These are phyloP conservation scores for Corythaeola cristata DNA, from an alignment of 2,113 vertebrate species.

Conservation along the genomic window DNA sequence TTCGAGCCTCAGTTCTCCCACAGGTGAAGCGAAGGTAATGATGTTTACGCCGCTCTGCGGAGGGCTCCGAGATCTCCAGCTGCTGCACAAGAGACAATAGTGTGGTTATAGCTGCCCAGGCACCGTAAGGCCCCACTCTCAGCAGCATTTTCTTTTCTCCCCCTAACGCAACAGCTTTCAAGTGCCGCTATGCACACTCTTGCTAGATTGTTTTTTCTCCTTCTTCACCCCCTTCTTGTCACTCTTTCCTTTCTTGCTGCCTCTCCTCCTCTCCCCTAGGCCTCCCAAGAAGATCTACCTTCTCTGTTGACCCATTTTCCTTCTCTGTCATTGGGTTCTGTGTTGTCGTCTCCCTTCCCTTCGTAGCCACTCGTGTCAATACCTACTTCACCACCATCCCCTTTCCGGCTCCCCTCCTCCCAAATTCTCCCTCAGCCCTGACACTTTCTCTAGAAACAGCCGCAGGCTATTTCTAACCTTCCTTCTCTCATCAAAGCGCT, in stretches of 20 bases:
- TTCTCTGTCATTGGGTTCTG: neutral
- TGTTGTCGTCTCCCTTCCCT: neutral
- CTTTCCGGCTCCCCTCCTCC: neutral
- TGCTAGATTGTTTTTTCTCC: neutral
- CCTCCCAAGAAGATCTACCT: neutral
- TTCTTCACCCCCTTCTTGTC: neutral
- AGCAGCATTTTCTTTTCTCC: neutral
- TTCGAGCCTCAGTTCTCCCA: neutral
- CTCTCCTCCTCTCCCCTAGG: neutral
- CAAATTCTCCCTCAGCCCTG: neutral
- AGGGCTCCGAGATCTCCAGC: neutral
- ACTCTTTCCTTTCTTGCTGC: neutral
- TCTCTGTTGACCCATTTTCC: neutral
- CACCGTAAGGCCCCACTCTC: neutral
- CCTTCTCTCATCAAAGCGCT: neutral
- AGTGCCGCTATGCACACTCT: rapidly evolving
- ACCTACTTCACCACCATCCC: neutral
- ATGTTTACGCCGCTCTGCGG: neutral
- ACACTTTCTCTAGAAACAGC: conserved; percentile 5
- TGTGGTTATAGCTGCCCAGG: neutral
- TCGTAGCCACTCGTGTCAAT: rapidly evolving
- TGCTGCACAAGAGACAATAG: neutral
- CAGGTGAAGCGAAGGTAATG: neutral
- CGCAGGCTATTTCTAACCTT: conserved; percentile 31
- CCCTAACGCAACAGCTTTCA: neutral